Evolutionary conservation across 2,113 vertebrate species (phyloP), one percentile per base, ranked within the genome.

Genomic region (Probosciger aterrimus): DNA sequence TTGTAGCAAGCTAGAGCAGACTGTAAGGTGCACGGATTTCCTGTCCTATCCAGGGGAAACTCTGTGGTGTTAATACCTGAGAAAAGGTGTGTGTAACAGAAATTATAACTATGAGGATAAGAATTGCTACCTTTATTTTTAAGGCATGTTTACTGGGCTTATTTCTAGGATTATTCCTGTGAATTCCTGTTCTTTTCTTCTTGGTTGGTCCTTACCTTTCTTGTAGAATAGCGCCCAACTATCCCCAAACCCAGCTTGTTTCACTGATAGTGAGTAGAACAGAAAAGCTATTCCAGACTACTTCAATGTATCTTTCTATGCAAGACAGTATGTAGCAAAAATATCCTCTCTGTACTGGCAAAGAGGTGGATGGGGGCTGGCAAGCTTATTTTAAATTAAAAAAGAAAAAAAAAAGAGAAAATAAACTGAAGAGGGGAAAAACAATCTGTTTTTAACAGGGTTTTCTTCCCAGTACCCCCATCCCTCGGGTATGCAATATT

Each of bases 371-470:
- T 85, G 25, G 46, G 18, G 23, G 53, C 82, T 82, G 35, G n/a
- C 35, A 82, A 83, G 85, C 11, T 65, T 86, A 67, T 44, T 94
- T 88, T 53, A 89, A 86, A 87, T 44, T 20, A 16, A 18, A 57
- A 31, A 4, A 5, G 7, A 37, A 37, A 25, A 31, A 20, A 4
- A 8, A 10, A 13, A 18, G 17, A 6, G 3, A 27, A 53, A 35
- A 74, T 75, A 77, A 74, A 70, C 46, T 46, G 77, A 73, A 86
- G 31, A 77, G 23, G 22, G 74, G 41, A 37, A 27, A 86, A 88
- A 14, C 80, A 86, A 88, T 95, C 71, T 95, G n/a, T 20, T 88
- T 90, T 90, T 88, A 94, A 88, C 86, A 77, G 55, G 39, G 82
- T 97, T 96, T 94, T 91, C 88, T 92, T 88, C 57, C 83, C 84